Base-by-base conservation (phyloP, 2,797 vertebrate genomes). In the Anas georgica region DNA sequence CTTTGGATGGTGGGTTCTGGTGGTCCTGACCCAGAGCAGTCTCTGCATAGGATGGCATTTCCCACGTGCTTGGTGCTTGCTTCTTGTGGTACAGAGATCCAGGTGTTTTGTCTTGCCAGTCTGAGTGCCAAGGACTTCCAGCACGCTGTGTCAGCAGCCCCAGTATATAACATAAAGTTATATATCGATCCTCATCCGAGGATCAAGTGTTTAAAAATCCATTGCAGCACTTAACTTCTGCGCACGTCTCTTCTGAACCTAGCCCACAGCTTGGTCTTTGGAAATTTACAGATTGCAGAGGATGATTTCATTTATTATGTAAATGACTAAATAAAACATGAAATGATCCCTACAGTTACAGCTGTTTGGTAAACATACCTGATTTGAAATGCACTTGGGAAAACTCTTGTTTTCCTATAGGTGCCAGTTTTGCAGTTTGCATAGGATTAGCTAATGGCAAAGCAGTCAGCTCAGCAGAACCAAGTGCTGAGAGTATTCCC, bases 251-350 rank as follows among this genome's bases (percentile, higher is more conserved):
- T 77, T 39, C 58, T 74, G 72, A 52, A 56, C 66, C 17, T 80
- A 83, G 43, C 60, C 22, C 64, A 83, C 25, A 86, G 68, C 15
- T 33, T 66, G 4, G 0, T 25, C n/a, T 70, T 41, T 35, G 67
- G 22, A 67, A 74, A 48, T 46, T 39, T 72, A 59, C 0, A 1
- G 43, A 74, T 90, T 79, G 37, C 60, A 77, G 48, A 62, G 35
- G 88, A 74, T 1, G 0, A 82, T 84, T 90, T 88, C 0, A 56
- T 84, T 68, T 94, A 33, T 72, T 80, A 55, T 46, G 31, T 56
- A 83, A 84, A 83, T 70, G 67, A 58, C 85, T 85, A 72, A 85
- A 74, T 87, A 87, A 87, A 94, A 50, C 26, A 72, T 58, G 8
- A 62, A 60, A 62, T 62, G 2, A 83, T 87, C 76, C 64, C 43